Evolutionary conservation across 2,113 vertebrate species (phyloP), one percentile per base, ranked within the genome.

Genomic region (Brachyhypopomus occidentalis): DNA sequence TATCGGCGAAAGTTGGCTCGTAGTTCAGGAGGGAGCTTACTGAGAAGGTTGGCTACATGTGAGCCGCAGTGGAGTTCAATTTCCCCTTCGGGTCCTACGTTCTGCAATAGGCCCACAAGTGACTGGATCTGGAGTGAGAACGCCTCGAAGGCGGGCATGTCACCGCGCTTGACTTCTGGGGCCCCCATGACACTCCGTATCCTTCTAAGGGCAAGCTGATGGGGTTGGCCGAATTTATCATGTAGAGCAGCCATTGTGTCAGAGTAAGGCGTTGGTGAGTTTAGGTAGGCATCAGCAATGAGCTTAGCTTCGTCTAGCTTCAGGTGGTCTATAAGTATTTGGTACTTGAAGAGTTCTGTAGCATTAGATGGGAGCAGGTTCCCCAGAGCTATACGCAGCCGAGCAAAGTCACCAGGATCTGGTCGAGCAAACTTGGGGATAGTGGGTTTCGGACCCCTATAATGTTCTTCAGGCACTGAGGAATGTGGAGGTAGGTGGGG

Each of bases 281-380:
- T 87, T 17, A 69, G 58, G 38, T 81, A 84, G 8, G 80, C 75
- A 19, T 85, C 84, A 36, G 80, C 80, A 3, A 86, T 75, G 0
- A 84, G 48, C 27, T 12, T 55, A 14, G 81, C 81, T 59, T 79
- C 72, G 55, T 63, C 72, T 56, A 74, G 14, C 52, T 55, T 78
- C 4, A 78, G 20, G 66, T 70, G 45, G 23, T 78, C 30, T 72
- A 72, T 22, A 8, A 80, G 78, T 48, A 63, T 73, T 22, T 52
- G 58, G 72, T 63, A 80, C 5, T 41, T 79, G 56, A 56, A 72
- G 22, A 11, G 34, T 20, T 80, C 70, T 48, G 59, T 74, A 41
- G 8, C 45, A 55, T 74, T 20, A 55, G 59, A 5, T 52, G 70
- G 58, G 5, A 80, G 58, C 16, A 64, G n/a, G 25, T 74, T 80